Base-by-base conservation (phyloP, 1,140 invertebrate genomes). In the Carcinoscorpius rotundicauda region DNA sequence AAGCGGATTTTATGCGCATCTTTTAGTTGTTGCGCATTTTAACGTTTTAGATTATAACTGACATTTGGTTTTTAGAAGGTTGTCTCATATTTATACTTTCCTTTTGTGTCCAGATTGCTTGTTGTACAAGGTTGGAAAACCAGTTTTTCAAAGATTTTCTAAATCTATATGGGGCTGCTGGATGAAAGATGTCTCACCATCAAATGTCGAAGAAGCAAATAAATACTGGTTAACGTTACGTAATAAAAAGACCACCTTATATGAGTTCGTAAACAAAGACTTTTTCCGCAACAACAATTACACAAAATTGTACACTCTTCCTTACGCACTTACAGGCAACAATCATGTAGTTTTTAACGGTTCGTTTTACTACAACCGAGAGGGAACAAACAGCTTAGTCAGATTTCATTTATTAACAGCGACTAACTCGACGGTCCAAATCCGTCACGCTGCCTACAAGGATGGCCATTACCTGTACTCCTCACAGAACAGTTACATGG, bases 271-370 rank as follows among this genome's bases (percentile, higher is more conserved):
- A 49, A 87, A 85, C 70, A 89, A 91, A 74, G 71, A 73, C 9
- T 60, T 67, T 6, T 93, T 86, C 75, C 76, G 77, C 51, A 72
- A 73, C 72, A 72, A 76, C 70, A 61, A 58, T 62, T 60, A 68
- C 59, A 73, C 63, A 51, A 73, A 66, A 64, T 75, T 65, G 71
- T 80, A 78, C 62, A 74, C 75, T 49, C 73, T 85, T 10, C 77
- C 78, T 1, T 73, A 79, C 63, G 70, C 76, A 4, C 84, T 84
- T 69, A 78, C 78, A 72, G 94, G 93, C 3, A 95, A 94, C 72
- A 86, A 88, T 5, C 92, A 97, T 75, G 83, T 93, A 3, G 83
- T 97, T 0, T 93, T 87, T 78, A 91, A 92, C 72, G 89, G 89
- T 0, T 90, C 88, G 0, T 95, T 97, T 75, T 96, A 88, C 78